Evolutionary conservation across 2,113 vertebrate genomes (phyloP).

Genomic region (Notarius lentiginosus): DNA sequence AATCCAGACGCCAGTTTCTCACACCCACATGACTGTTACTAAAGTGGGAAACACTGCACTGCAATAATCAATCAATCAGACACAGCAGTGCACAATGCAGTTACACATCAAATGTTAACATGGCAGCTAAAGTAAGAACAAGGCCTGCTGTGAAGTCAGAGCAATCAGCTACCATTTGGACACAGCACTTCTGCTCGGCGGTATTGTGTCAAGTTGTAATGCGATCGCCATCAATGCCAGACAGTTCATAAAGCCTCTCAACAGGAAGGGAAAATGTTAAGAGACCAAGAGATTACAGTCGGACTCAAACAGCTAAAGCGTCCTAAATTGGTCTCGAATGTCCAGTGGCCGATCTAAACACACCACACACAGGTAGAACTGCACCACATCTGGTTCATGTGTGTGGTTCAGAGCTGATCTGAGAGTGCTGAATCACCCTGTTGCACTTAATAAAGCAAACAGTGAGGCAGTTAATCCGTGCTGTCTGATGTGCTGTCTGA

Average conservation of each 20-base stretch:
- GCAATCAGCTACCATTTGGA: neutral
- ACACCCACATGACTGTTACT: constrained; percentile 8
- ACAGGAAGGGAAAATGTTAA: neutral
- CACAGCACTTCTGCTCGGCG: constrained; percentile 1
- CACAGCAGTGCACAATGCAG: neutral
- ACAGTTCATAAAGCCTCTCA: neutral
- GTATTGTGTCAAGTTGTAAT: constrained; percentile 27
- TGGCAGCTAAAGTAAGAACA: neutral
- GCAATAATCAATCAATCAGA: neutral
- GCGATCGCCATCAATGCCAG: neutral
- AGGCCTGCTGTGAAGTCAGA: constrained; percentile 3
- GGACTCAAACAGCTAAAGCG: neutral
- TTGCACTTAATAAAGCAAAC: neutral
- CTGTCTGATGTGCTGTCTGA: too few relatives aligned
- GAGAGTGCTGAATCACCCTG: neutral
- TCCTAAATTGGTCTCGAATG: neutral
- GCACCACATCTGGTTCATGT: neutral
- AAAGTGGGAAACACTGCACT: neutral
- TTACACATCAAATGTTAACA: constrained; percentile 4
- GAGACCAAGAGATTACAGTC: neutral
- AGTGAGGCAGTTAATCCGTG: neutral
- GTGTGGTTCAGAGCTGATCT: neutral
- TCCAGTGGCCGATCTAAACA: neutral
- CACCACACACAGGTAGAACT: neutral
- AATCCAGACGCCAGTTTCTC: neutral